Conservation (phyloP, 2,888 invertebrate species). For the Melieria crassipennis region DNA sequence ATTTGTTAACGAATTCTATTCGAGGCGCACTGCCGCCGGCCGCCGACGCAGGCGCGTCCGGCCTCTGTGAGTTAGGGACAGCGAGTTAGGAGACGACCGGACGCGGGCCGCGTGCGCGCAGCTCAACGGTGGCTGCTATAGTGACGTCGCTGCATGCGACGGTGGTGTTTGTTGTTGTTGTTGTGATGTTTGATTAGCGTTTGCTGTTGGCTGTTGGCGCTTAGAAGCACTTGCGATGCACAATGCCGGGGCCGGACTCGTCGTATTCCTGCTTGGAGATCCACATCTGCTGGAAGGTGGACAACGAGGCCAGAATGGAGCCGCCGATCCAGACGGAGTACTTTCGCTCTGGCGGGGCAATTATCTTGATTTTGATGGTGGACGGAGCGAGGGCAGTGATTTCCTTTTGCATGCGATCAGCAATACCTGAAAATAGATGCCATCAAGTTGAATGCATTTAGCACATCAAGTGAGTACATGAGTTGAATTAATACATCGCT, state of each 20-base stretch:
- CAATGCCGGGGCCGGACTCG: slow-evolving; percentile 71
- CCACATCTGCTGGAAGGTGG: slow-evolving; percentile 93
- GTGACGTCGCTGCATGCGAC: neutral
- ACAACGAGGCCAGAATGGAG: slow-evolving; percentile 86
- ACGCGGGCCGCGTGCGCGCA: slow-evolving; percentile 13
- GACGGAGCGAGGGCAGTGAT: slow-evolving; percentile 89
- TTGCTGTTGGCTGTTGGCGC: slow-evolving; percentile 23
- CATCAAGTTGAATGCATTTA: neutral
- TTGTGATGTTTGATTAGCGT: no score
- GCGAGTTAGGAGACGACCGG: slow-evolving; percentile 16
- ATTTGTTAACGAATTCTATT: slow-evolving; percentile 28
- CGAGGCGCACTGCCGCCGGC: neutral
- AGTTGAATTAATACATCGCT: neutral
- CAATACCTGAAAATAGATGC: slow-evolving; percentile 69
- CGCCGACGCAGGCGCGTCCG: slow-evolving; percentile 1
- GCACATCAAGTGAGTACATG: neutral
- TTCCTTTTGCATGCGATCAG: slow-evolving; percentile 90
- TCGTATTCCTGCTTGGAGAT: slow-evolving; percentile 90
- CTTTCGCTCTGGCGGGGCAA: slow-evolving; percentile 89
- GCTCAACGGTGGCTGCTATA: slow-evolving; percentile 27
- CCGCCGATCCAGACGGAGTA: slow-evolving; percentile 91
- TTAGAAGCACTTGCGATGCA: slow-evolving; percentile 99
- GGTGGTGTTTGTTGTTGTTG: slow-evolving; percentile 37
- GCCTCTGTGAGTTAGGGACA: slow-evolving; percentile 6
- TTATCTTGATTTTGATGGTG: slow-evolving; percentile 95